A percentile compares a stretch with the other conserved stretches of the same genome.
Evolutionary conservation across 2,888 invertebrate species (phyloP).

Genomic region (Clitarchus hookeri): DNA sequence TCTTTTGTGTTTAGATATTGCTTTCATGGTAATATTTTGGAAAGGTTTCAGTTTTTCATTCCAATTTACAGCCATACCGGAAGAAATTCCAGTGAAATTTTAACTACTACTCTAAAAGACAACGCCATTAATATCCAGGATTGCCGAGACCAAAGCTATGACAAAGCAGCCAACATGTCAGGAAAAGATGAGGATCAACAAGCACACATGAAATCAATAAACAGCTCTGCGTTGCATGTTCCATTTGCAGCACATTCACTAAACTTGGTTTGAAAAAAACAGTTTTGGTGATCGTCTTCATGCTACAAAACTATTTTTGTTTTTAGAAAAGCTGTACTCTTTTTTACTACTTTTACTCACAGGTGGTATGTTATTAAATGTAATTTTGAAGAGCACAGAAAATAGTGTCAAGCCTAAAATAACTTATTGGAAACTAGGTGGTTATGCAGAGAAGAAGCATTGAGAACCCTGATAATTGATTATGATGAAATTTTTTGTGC

Average conservation of each 20-base stretch:
- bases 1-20: slow-evolving; percentile 3
- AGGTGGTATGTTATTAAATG: neutral
- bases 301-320: slow-evolving; percentile 17
- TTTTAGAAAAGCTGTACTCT: slow-evolving; percentile 3
- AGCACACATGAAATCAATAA: too few relatives aligned
- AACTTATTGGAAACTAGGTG: too few relatives aligned
- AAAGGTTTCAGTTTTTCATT: slow-evolving; percentile 18
- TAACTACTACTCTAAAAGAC: slow-evolving; percentile 15
- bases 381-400: neutral
- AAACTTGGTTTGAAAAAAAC: neutral
- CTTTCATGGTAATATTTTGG: neutral
- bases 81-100: slow-evolving; percentile 18
- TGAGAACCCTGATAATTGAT: neutral
- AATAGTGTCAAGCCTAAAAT: neutral
- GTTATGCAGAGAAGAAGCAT: too few relatives aligned
- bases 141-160: slow-evolving; percentile 18
- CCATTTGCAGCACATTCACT: slow-evolving; percentile 18
- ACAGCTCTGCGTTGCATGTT: slow-evolving; percentile 15
- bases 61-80: slow-evolving; percentile 10
- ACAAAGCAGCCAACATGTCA: slow-evolving; percentile 18
- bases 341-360: neutral
- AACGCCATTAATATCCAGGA: neutral
- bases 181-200: neutral
- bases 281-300: neutral
- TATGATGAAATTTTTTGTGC: neutral